These are phyloP conservation scores for Cylas formicarius DNA, from an alignment of 1,140 invertebrate species.

Conservation along the genomic window DNA sequence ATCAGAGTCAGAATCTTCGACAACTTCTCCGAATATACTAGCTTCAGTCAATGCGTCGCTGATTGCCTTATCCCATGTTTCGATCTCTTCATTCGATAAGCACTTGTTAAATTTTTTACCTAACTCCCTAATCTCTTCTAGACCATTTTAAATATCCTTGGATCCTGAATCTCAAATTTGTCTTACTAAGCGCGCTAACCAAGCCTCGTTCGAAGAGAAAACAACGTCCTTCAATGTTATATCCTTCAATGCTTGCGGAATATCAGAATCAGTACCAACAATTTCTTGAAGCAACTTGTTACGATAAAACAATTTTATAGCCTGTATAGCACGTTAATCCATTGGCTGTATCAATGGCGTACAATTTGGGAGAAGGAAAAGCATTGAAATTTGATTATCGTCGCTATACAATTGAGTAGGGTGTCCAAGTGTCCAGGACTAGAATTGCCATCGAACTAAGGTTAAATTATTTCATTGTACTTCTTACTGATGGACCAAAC, in stretches of 20 bases:
- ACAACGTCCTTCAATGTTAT: constrained; percentile 9
- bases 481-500: constrained; percentile 12
- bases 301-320: constrained; percentile 12
- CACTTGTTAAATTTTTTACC: constrained; percentile 8
- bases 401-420: constrained; percentile 8
- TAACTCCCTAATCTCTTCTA: constrained; percentile 10
- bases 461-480: constrained; percentile 18
- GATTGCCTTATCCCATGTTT: constrained; percentile 9
- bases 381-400: constrained; percentile 9
- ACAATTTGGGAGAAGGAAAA: constrained; percentile 8
- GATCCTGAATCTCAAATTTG: constrained; percentile 2
- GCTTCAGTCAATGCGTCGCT: constrained; percentile 9
- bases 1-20: not conserved
- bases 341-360: constrained; percentile 14
- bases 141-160: constrained; percentile 9
- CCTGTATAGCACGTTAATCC: constrained; percentile 14
- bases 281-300: constrained; percentile 13
- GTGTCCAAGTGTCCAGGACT: constrained; percentile 33
- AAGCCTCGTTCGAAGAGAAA: constrained; percentile 1
- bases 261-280: constrained; percentile 5
- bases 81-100: constrained; percentile 9
- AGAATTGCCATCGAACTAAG: constrained; percentile 23
- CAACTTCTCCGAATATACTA: constrained; percentile 11
- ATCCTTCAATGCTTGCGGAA: constrained; percentile 6
- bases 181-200: constrained; percentile 7